Conservation (phyloP, 2,797 vertebrate species). For the Cheirogaleus major region DNA sequence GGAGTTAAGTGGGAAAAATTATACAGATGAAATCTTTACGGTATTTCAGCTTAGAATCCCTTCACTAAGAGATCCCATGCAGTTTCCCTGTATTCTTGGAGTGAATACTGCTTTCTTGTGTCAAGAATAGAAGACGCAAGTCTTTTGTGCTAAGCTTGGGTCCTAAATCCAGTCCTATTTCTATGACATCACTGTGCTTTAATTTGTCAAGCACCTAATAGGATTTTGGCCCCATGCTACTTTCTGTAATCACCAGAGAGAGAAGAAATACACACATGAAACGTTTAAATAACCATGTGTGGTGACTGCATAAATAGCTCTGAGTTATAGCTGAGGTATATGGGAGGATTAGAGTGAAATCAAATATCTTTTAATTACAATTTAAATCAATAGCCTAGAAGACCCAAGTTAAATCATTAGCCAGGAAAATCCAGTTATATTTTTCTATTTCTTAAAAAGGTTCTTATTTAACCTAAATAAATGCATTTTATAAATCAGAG, state of each 20-base stretch:
- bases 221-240: constrained; percentile 20
- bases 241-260: constrained; percentile 41
- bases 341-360: constrained; percentile 63
- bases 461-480: constrained; percentile 24
- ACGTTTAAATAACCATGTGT: constrained; percentile 43
- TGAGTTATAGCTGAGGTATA: constrained; percentile 56
- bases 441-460: constrained; percentile 4
- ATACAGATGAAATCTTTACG: constrained; percentile 44
- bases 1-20: neutral
- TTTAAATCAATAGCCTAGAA: constrained; percentile 69
- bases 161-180: constrained; percentile 20
- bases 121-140: neutral
- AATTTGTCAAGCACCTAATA: constrained; percentile 43
- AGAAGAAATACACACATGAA: constrained; percentile 51
- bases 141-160: neutral
- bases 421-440: constrained; percentile 46
- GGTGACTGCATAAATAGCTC: constrained; percentile 50
- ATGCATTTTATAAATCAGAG: constrained; percentile 46
- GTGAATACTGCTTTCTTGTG: constrained; percentile 9
- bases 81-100: constrained; percentile 12
- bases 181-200: neutral
- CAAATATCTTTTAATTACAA: constrained; percentile 67
- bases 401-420: constrained; percentile 62
- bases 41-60: neutral
- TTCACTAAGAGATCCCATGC: neutral